Conservation (phyloP, 2,113 vertebrate species). For the Peromyscus maniculatus region DNA sequence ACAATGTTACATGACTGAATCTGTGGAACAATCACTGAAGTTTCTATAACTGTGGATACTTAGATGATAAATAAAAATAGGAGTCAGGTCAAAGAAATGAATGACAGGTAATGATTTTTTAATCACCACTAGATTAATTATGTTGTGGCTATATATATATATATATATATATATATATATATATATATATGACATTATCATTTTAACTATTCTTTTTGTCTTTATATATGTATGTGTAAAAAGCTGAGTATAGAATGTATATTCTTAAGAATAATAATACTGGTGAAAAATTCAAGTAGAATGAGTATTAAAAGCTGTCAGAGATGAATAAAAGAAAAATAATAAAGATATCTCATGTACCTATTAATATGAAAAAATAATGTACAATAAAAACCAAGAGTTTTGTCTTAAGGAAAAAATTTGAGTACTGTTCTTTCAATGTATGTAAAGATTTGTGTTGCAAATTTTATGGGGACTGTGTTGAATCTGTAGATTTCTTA, state of each 20-base stretch:
- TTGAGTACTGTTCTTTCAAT: too few relatives aligned
- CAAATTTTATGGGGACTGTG: too few relatives aligned
- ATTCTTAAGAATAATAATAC: conserved; percentile 10
- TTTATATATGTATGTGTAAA: background rate
- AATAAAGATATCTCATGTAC: background rate
- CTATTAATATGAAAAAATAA: conserved; percentile 47
- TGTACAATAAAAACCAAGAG: background rate
- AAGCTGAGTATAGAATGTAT: background rate
- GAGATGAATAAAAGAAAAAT: background rate
- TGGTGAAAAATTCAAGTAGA: background rate
- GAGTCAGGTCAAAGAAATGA: conserved; percentile 25
- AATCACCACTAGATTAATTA: background rate
- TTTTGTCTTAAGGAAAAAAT: background rate
- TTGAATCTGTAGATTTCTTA: too few relatives aligned
- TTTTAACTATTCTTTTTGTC: background rate
- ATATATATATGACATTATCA: background rate
- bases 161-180: background rate
- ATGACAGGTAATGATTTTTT: conserved; percentile 5
- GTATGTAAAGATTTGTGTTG: too few relatives aligned
- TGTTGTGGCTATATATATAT: background rate
- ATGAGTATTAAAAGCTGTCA: background rate
- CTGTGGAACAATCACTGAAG: background rate
- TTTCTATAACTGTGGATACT: conserved; percentile 8
- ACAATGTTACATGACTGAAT: background rate
- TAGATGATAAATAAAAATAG: conserved; percentile 13